Percentiles rank a stretch among this genome's conserved stretches.
Conservation (phyloP, 2,888 invertebrate species). For the Ramazzottius varieornatus region DNA sequence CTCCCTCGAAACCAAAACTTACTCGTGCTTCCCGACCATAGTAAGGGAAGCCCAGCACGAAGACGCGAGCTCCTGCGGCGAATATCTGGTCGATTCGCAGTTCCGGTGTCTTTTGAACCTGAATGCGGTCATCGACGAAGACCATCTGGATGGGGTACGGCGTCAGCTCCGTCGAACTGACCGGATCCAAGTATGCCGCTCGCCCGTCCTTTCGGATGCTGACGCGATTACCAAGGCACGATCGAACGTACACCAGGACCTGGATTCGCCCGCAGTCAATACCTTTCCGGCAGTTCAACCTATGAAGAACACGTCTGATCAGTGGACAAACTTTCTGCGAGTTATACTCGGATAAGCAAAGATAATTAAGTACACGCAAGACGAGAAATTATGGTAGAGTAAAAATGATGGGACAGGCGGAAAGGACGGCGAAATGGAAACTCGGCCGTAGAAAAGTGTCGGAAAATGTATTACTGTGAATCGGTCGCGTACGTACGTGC, state of each 20-base stretch:
- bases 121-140: constrained; percentile 10
- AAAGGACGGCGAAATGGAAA: too few species aligned
- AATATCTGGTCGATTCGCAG: constrained; percentile 41
- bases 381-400: too few species aligned
- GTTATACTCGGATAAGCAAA: too few species aligned
- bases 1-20: constrained; percentile 9
- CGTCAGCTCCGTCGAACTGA: not conserved
- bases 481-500: too few species aligned
- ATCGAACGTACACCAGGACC: constrained; percentile 5
- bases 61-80: constrained; percentile 37
- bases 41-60: constrained; percentile 47
- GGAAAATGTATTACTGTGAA: too few species aligned
- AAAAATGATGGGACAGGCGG: too few species aligned
- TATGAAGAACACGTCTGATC: constrained; percentile 4
- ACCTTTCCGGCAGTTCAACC: constrained; percentile 5
- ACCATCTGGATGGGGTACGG: not conserved
- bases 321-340: not conserved
- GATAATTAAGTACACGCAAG: too few species aligned
- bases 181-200: not conserved
- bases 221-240: constrained; percentile 1
- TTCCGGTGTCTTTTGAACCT: not conserved
- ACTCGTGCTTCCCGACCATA: constrained; percentile 56
- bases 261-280: constrained; percentile 5
- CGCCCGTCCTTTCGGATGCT: not conserved
- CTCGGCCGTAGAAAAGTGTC: too few species aligned